Evolutionary conservation across 2,888 invertebrate genomes (phyloP).

Genomic region (Anticlea derivata): DNA sequence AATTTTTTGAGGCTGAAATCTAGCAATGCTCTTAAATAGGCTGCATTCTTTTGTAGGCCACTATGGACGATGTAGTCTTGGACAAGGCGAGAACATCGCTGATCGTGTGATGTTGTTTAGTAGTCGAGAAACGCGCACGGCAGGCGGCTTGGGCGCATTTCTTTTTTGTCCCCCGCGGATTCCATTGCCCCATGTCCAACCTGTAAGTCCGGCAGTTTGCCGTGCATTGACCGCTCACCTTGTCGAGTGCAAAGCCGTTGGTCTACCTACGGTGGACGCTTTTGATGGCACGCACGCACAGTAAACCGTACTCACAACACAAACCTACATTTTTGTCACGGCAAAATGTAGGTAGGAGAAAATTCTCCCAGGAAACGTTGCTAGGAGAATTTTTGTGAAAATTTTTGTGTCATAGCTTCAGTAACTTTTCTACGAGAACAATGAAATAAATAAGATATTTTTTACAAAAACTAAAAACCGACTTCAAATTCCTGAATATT

Average conservation of each 20-base stretch:
- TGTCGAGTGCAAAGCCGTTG: conserved; percentile 69
- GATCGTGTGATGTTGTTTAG: conserved; percentile 55
- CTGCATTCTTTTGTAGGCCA: conserved; percentile 10
- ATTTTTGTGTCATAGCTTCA: too few species aligned
- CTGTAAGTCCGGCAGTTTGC: conserved; percentile 82
- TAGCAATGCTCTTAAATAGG: not conserved
- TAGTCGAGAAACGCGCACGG: conserved; percentile 62
- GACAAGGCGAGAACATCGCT: conserved; percentile 15
- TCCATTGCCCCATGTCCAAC: conserved; percentile 80
- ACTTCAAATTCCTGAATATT: too few species aligned
- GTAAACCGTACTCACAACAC: conserved; percentile 11
- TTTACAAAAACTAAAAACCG: too few species aligned
- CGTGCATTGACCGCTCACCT: conserved; percentile 78
- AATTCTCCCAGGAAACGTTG: too few species aligned
- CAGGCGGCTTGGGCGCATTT: conserved; percentile 63
- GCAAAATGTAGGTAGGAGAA: too few species aligned
- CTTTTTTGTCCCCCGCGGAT: conserved; percentile 79
- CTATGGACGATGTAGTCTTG: conserved; percentile 3
- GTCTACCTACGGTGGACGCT: conserved; percentile 66
- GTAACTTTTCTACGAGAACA: too few species aligned
- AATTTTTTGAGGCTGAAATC: not conserved
- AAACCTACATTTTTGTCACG: not conserved
- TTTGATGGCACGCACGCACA: conserved; percentile 54
- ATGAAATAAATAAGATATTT: too few species aligned
- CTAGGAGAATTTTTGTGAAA: too few species aligned